These are phyloP conservation scores for Bombus waltoni DNA, from an alignment of 1,140 invertebrate genomes.

Conservation along the genomic window DNA sequence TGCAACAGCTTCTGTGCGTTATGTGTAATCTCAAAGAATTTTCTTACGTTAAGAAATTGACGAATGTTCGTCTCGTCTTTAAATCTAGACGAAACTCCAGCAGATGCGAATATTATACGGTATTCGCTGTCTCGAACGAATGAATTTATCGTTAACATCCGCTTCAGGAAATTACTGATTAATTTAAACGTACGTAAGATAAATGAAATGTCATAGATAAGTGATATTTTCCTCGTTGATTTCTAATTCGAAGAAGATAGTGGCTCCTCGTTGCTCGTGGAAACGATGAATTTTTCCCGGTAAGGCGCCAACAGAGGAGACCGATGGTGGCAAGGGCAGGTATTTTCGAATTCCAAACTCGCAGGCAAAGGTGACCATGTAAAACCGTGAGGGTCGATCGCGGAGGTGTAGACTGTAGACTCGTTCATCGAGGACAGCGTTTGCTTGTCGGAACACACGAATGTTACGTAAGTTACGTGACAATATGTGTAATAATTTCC, in stretches of 20 bases:
- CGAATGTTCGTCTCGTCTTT: not conserved
- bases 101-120: not conserved
- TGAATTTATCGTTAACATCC: not conserved
- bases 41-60: not conserved
- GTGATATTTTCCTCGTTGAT: not conserved
- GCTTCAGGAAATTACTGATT: not conserved
- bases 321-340: constrained; percentile 6
- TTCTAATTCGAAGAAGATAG: not conserved
- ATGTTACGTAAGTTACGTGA: constrained; percentile 40
- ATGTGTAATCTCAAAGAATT: too few species aligned
- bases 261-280: not conserved
- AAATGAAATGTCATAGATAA: too few species aligned
- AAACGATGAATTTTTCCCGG: not conserved
- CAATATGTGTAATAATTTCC: constrained; percentile 39
- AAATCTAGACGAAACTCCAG: not conserved
- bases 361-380: constrained; percentile 45
- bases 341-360: constrained; percentile 46
- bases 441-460: constrained; percentile 14
- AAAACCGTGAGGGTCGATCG: constrained; percentile 44
- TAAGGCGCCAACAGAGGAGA: not conserved
- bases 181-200: not conserved
- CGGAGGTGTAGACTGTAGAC: constrained; percentile 22
- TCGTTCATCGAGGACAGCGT: constrained; percentile 44
- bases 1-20: too few species aligned
- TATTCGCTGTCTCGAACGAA: not conserved